Evolutionary conservation across 2,797 vertebrate genomes (phyloP).

Genomic region (Rhinophrynus dorsalis): DNA sequence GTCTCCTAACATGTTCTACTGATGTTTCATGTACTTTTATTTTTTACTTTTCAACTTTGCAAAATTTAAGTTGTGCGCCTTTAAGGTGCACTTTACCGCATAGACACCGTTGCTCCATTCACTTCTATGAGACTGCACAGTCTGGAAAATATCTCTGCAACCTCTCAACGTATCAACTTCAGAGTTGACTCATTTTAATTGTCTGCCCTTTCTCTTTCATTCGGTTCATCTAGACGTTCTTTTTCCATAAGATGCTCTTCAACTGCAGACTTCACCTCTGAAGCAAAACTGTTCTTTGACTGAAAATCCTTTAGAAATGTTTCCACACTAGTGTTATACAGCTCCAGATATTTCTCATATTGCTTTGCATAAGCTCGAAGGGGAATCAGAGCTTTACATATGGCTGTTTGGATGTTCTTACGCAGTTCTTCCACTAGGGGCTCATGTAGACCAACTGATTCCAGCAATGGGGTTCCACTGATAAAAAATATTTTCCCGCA

Average conservation of each 20-base stretch:
- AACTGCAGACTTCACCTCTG: slow-evolving; percentile 74
- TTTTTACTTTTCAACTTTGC: no score
- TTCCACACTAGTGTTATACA: slow-evolving; percentile 76
- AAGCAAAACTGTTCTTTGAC: slow-evolving; percentile 63
- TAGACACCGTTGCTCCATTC: no score
- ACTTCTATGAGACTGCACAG: no score
- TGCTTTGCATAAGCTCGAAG: slow-evolving; percentile 81
- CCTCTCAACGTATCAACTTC: no score
- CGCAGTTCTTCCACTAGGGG: slow-evolving; percentile 75
- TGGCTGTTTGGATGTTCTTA: slow-evolving; percentile 62
- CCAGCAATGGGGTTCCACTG: slow-evolving; percentile 66
- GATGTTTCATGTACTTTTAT: no score
- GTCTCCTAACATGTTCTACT: no score
- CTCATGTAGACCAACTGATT: slow-evolving; percentile 79
- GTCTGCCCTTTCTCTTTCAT: no score
- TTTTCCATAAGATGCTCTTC: slow-evolving; percentile 74
- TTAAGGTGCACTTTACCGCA: no score
- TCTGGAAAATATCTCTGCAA: no score
- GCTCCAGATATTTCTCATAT: slow-evolving; percentile 79
- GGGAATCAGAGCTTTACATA: slow-evolving; percentile 76
- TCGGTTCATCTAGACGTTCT: slow-evolving; percentile 71
- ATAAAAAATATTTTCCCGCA: slow-evolving; percentile 81
- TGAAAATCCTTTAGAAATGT: slow-evolving; percentile 67
- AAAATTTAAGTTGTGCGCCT: no score
- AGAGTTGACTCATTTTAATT: no score